Evolutionary conservation across 2,797 vertebrate species (phyloP).

Genomic region (Acanthiza pusilla): DNA sequence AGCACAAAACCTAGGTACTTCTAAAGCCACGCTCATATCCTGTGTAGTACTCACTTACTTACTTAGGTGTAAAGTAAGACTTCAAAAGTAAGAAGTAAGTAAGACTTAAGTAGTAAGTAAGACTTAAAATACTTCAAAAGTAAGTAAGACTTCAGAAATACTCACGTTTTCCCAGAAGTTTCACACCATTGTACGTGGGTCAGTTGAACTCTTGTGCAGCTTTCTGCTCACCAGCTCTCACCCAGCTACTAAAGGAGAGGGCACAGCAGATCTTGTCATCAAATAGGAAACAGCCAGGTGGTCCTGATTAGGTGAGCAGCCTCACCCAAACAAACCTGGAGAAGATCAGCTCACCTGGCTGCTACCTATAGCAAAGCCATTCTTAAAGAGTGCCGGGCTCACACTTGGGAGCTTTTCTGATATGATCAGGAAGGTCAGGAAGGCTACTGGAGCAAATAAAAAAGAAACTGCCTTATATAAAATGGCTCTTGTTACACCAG

Average conservation of each 20-base stretch:
- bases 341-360: neutral
- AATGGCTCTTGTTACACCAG: neutral
- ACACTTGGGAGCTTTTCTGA: neutral
- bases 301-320: neutral
- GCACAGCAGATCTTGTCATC: neutral
- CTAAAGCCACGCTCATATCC: neutral
- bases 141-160: neutral
- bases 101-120: too few relatives aligned
- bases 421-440: neutral
- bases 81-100: too few relatives aligned
- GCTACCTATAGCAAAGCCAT: neutral
- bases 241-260: neutral
- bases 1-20: neutral
- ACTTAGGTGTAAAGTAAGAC: too few relatives aligned
- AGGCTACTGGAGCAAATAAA: neutral
- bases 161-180: neutral
- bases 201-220: neutral
- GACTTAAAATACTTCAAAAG: too few relatives aligned
- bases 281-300: neutral
- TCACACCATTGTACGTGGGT: rapidly evolving
- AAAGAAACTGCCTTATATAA: neutral
- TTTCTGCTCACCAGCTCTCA: neutral
- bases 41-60: too few relatives aligned
- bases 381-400: neutral
- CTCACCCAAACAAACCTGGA: neutral